Conservation (phyloP, 2,113 vertebrate genomes). For the Eira barbara region DNA sequence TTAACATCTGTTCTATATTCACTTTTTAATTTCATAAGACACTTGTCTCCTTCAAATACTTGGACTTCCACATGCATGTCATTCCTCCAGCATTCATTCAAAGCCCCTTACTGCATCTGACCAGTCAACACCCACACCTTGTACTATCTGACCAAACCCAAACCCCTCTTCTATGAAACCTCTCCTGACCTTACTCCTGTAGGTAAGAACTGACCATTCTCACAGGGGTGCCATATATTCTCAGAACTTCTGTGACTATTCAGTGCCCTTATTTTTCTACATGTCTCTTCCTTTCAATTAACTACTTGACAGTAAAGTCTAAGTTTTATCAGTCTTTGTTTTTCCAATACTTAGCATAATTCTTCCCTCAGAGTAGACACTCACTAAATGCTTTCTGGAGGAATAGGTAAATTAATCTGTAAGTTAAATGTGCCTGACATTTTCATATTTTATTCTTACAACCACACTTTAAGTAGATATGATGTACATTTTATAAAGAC, state of each 20-base stretch:
- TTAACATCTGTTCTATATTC: neutral
- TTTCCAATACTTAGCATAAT: neutral
- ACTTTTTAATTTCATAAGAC: neutral
- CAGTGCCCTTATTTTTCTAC: neutral
- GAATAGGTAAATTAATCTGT: neutral
- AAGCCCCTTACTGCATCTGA: neutral
- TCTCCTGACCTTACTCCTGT: neutral
- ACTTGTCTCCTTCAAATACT: neutral
- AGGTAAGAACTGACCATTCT: neutral
- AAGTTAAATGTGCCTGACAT: neutral
- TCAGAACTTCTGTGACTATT: neutral
- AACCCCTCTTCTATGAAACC: neutral
- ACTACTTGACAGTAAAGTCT: neutral
- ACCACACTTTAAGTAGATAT: neutral
- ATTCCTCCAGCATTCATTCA: neutral
- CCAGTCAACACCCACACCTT: too few species aligned
- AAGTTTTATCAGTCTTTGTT: neutral
- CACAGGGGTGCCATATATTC: neutral
- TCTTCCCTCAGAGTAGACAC: neutral
- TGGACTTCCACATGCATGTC: neutral
- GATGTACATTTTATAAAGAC: neutral
- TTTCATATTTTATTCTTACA: neutral
- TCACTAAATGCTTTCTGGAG: neutral
- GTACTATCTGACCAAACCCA: neutral
- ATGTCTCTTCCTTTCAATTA: neutral